Conservation (phyloP, 2,888 invertebrate genomes). For the Beris morrisii region DNA sequence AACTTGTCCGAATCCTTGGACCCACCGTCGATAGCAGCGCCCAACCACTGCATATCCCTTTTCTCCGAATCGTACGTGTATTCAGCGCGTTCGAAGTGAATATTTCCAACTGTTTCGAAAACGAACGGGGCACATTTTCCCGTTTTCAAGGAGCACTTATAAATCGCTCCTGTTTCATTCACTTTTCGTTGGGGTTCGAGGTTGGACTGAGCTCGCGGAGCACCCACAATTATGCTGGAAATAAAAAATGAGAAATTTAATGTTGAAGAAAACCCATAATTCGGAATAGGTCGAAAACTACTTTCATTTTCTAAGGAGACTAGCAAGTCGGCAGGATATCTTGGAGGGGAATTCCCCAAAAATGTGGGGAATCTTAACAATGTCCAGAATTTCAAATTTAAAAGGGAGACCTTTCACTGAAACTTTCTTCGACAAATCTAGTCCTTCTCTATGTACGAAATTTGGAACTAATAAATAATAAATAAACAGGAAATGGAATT, state of each 20-base stretch:
- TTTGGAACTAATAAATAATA: no score
- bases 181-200: constrained; percentile 50
- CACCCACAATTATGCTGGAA: constrained; percentile 59
- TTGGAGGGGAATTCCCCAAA: no score
- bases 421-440: no score
- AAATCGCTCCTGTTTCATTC: constrained; percentile 61
- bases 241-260: constrained; percentile 6
- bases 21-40: constrained; percentile 58
- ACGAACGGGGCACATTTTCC: constrained; percentile 52
- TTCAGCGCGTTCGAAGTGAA: constrained; percentile 45
- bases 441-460: no score
- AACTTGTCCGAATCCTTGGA: constrained; percentile 53
- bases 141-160: constrained; percentile 54
- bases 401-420: no score
- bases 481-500: no score
- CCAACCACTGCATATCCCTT: constrained; percentile 59
- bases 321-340: no score
- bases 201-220: constrained; percentile 60
- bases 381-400: no score
- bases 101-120: constrained; percentile 53
- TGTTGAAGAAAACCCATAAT: background rate
- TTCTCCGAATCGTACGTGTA: constrained; percentile 52
- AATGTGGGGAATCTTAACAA: no score
- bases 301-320: background rate
- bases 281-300: background rate